Base-by-base conservation (phyloP, 1,140 invertebrate genomes). In the Drosophila ercepeae region DNA sequence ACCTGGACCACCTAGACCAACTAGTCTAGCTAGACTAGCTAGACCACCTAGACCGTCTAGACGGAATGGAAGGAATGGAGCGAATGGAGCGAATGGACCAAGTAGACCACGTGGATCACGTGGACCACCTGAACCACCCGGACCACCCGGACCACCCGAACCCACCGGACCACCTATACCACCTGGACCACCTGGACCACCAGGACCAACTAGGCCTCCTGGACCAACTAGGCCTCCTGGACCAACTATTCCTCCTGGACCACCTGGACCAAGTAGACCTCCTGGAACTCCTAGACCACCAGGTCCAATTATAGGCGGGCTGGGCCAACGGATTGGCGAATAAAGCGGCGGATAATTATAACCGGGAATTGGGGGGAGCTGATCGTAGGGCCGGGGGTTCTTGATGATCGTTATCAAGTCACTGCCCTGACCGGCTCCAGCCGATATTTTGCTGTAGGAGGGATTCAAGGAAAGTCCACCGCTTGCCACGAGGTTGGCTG, bases 371-470 rank as follows among this genome's bases (percentile, higher is more conserved):
- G 7, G 32, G 11, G 36, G 18, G n/a, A 14, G 8, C 3, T n/a
- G 29, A 25, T 18, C 19, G n/a, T 42, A 18, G 4, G 55, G 32
- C 0, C 50, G 46, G 5, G 36, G 19, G 23, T 53, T 67, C 8
- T 50, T 53, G 6, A 78, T 57, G 4, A 78, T 68, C 3, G 75
- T 73, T 4, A 78, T 50, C 13, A 68, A 11, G 21, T 73, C 75
- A 25, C 52, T 67, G 18, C 41, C 61, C 16, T 68, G 68, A 7
- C 11, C 21, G 1, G 54, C 32, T 3, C 51, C 55, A 4, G 75
- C 50, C 1, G 32, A 42, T 6, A 75, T 42, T 23, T 14, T 29
- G 36, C 18, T 14, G 9, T 21, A n/a, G 6, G 25, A 19, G 9
- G 16, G 41, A 21, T 29, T 19, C 3, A 1, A 4, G 8, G 6